Evolutionary conservation across 1,140 invertebrate genomes (phyloP).

Genomic region (Zaprionus vittiger): DNA sequence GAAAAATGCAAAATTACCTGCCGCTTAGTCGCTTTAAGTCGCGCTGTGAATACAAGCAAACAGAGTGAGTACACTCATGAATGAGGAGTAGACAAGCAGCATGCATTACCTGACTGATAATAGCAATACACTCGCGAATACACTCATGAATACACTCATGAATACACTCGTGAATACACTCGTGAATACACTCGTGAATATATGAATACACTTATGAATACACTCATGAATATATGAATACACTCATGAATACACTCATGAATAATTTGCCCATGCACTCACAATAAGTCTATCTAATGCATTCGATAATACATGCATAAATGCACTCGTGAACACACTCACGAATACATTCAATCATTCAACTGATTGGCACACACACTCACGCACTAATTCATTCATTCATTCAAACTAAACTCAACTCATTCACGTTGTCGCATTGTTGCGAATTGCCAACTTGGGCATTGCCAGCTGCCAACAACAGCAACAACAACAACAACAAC

Average conservation of each 20-base stretch:
- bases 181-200: conserved; percentile 12
- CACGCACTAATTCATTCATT: not conserved
- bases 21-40: conserved; percentile 54
- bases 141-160: not conserved
- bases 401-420: not conserved
- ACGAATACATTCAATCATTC: not conserved
- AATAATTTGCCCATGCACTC: not conserved
- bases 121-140: not conserved
- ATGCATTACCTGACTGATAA: not conserved
- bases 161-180: conserved; percentile 11
- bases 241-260: not conserved
- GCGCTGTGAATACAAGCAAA: conserved; percentile 12
- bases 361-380: not conserved
- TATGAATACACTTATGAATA: not conserved
- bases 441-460: conserved; percentile 79
- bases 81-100: not conserved
- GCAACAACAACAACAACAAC: conserved; percentile 30
- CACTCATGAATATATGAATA: not conserved
- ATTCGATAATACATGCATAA: conserved; percentile 4
- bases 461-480: conserved; percentile 56
- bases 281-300: not conserved
- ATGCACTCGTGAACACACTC: not conserved
- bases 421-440: conserved; percentile 48
- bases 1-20: conserved; percentile 75
- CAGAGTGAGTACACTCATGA: not conserved